These are phyloP conservation scores for Lateolabrax maculatus DNA, from an alignment of 2,797 vertebrate species.

Conservation along the genomic window DNA sequence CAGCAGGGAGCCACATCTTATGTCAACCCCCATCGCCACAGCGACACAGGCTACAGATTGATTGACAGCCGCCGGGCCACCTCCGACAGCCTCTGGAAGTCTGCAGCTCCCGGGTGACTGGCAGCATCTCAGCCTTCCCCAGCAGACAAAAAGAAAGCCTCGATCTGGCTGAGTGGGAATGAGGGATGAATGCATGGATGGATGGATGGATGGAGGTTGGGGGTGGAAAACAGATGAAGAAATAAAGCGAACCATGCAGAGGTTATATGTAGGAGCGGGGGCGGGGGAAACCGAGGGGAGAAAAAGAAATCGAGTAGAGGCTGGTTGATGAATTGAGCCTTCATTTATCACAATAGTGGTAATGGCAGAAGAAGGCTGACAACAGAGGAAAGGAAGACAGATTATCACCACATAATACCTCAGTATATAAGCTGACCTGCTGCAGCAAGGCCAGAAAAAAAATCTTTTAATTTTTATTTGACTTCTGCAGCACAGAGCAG, in stretches of 20 bases:
- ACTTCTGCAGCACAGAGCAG: conserved; percentile 12
- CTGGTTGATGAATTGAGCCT: conserved; percentile 77
- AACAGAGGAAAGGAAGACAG: conserved; percentile 72
- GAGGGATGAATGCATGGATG: conserved; percentile 50
- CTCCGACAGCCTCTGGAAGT: conserved; percentile 66
- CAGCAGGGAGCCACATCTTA: conserved; percentile 60
- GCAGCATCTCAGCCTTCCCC: conserved; percentile 61
- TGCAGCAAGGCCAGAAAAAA: conserved; percentile 25
- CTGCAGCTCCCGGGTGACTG: conserved; percentile 69
- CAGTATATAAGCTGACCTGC: conserved; percentile 48
- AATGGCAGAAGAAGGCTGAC: conserved; percentile 73
- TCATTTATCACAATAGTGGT: conserved; percentile 79
- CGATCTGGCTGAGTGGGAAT: conserved; percentile 51
- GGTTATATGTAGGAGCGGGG: conserved; percentile 51
- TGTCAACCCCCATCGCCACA: conserved; percentile 62
- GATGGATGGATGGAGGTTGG: conserved; percentile 28
- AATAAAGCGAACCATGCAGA: conserved; percentile 63
- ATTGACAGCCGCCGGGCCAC: conserved; percentile 74
- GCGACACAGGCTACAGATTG: conserved; percentile 59
- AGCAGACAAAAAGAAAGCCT: conserved; percentile 72
- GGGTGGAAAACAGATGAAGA: conserved; percentile 60
- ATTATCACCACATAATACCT: conserved; percentile 65
- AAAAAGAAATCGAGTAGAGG: conserved; percentile 57
- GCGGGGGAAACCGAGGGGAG: conserved; percentile 24
- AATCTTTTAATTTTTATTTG: conserved; percentile 37